Evolutionary conservation across 2,113 vertebrate species (phyloP).

Genomic region (Oceanodroma tethys): DNA sequence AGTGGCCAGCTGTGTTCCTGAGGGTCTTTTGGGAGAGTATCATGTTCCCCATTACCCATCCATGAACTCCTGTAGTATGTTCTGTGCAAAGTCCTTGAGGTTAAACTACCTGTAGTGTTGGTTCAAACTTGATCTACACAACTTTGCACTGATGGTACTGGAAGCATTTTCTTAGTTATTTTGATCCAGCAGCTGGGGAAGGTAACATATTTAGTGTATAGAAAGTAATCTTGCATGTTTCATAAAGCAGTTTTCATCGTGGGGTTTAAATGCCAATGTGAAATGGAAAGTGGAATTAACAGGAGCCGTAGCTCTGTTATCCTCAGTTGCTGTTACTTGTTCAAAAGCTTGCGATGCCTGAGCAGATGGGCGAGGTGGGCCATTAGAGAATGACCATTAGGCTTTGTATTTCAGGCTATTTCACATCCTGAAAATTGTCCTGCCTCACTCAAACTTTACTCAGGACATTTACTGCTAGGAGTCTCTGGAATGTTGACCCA

Average conservation of each 20-base stretch:
- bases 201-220: rapidly evolving
- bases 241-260: background rate
- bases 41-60: background rate
- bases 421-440: background rate
- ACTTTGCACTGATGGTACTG: background rate
- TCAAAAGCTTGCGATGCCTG: rapidly evolving
- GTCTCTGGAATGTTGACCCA: background rate
- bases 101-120: background rate
- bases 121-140: background rate
- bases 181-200: background rate
- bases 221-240: background rate
- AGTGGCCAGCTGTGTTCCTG: background rate
- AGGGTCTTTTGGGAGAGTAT: background rate
- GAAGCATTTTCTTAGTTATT: background rate
- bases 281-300: background rate
- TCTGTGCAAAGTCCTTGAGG: background rate
- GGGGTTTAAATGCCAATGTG: background rate
- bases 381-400: rapidly evolving
- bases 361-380: background rate
- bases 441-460: background rate
- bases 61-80: background rate
- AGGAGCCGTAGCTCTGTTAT: rapidly evolving
- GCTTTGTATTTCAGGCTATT: no score
- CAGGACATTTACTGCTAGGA: background rate
- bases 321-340: background rate